phyloP scores from a whole-genome alignment of 2,113 vertebrate species.

The Crotalus tigris region DNA sequence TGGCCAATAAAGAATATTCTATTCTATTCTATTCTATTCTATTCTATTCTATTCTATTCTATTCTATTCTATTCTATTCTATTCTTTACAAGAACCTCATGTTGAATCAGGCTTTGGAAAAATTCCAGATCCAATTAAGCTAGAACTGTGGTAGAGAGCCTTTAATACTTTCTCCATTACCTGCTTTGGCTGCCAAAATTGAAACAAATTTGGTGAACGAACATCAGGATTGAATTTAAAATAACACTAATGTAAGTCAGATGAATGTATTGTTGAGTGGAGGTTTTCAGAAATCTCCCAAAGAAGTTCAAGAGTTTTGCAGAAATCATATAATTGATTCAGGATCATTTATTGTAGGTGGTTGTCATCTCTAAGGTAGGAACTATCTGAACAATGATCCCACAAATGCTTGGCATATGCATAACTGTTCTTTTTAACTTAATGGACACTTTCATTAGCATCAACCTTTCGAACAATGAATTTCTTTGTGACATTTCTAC shows the following conservation, averaged over 20 bases:
- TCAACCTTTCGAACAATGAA: neutral
- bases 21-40: too few relatives aligned
- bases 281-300: neutral
- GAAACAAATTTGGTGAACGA: neutral
- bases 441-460: neutral
- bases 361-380: neutral
- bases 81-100: too few relatives aligned
- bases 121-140: neutral
- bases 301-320: neutral
- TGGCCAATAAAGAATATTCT: too few relatives aligned
- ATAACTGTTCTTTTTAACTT: conserved; percentile 10
- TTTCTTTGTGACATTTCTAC: neutral
- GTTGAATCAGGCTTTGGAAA: neutral
- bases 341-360: neutral
- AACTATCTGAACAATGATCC: neutral
- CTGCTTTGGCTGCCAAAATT: neutral
- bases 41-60: too few relatives aligned
- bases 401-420: neutral
- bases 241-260: neutral
- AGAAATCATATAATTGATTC: neutral
- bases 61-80: too few relatives aligned
- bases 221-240: neutral
- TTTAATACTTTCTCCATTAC: neutral
- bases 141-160: neutral
- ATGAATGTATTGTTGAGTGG: neutral